Evolutionary conservation across 1,140 invertebrate genomes (phyloP).

Genomic region (Thereuonema tuberculata): DNA sequence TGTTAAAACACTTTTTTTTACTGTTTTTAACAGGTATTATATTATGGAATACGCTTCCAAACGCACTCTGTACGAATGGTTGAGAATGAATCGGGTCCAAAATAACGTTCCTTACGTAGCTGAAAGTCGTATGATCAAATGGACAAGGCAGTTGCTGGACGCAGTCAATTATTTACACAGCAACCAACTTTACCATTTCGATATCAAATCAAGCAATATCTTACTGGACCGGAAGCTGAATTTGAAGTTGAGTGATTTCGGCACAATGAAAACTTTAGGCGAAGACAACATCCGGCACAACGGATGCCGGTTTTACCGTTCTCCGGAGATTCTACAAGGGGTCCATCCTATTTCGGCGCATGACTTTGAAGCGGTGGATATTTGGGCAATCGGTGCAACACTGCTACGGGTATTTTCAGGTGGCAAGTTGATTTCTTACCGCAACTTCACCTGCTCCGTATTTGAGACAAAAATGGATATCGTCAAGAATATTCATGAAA

Average conservation of each 20-base stretch:
- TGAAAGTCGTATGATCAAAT: background rate
- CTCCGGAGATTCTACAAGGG: background rate
- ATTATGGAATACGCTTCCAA: slow-evolving; percentile 4
- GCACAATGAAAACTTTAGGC: background rate
- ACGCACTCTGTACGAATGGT: slow-evolving; percentile 1
- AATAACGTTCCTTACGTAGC: background rate
- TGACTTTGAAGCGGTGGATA: background rate
- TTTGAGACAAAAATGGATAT: background rate
- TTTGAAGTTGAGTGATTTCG: background rate
- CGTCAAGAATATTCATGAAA: background rate
- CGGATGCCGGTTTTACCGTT: slow-evolving; percentile 4
- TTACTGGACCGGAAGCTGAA: background rate
- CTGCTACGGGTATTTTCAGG: background rate
- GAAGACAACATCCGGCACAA: slow-evolving; percentile 2
- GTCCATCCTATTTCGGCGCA: background rate
- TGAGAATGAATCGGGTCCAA: background rate
- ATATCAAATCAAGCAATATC: slow-evolving; percentile 7
- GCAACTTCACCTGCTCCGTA: background rate
- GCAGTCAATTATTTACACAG: background rate
- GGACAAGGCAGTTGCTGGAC: background rate
- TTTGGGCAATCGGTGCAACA: slow-evolving; percentile 1
- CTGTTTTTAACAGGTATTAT: background rate
- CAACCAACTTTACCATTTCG: background rate
- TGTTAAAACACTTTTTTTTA: no score
- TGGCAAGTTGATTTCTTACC: slow-evolving; percentile 1